Percentiles rank a stretch among this genome's conserved stretches.
Evolutionary conservation across 2,797 vertebrate species (phyloP).

Genomic region (Margarornis squamiger): DNA sequence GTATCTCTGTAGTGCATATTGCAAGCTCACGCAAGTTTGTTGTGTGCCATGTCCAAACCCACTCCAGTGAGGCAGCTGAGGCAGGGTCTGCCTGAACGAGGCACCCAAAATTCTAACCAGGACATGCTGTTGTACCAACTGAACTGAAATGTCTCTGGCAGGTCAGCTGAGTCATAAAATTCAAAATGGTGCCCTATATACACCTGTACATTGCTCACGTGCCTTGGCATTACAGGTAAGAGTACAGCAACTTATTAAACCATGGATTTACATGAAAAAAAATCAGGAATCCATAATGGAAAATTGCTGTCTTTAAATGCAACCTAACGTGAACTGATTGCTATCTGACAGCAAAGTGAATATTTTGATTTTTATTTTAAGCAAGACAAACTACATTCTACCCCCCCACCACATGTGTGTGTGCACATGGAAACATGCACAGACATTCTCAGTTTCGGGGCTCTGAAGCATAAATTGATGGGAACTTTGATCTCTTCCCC

Average conservation of each 20-base stretch:
- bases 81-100: not conserved
- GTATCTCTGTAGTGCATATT: not conserved
- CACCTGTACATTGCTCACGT: rapidly evolving
- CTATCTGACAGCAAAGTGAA: not conserved
- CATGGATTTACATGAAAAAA: not conserved
- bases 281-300: not conserved
- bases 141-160: not conserved
- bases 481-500: not conserved
- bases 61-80: not conserved
- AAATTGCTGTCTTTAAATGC: not conserved
- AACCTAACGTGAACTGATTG: not conserved
- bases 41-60: not conserved
- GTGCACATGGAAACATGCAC: rapidly evolving
- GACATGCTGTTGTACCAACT: rapidly evolving
- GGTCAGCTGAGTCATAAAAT: not conserved
- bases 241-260: not conserved
- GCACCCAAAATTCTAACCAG: rapidly evolving
- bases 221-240: not conserved
- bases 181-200: not conserved
- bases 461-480: not conserved
- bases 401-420: rapidly evolving
- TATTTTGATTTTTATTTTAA: not conserved
- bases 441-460: not conserved
- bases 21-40: not conserved
- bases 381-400: not conserved